Conservation (phyloP, 2,888 invertebrate species). For the Habroteleia sp. region DNA sequence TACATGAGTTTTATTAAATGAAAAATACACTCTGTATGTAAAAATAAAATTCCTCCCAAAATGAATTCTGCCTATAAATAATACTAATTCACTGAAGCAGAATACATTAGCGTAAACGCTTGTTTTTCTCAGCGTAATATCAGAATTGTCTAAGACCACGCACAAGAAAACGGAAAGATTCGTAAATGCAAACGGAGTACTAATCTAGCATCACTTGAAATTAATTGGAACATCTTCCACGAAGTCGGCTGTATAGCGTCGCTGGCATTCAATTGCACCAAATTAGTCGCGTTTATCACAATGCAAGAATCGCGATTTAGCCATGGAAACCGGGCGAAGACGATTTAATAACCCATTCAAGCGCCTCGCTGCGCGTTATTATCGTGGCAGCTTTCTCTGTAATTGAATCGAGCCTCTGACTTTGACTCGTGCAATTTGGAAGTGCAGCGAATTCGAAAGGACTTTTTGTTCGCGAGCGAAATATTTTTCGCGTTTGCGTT, state of each 20-base stretch:
- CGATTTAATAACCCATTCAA: conserved; percentile 5
- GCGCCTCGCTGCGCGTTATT: background rate
- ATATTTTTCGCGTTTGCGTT: background rate
- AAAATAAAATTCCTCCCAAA: too few relatives aligned
- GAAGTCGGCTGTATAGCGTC: conserved; percentile 23
- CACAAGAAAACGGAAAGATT: conserved; percentile 20
- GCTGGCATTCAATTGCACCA: conserved; percentile 24
- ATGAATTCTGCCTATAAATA: too few relatives aligned
- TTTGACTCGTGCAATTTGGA: background rate
- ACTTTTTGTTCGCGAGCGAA: background rate
- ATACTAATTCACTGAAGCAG: too few relatives aligned
- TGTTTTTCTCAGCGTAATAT: too few relatives aligned
- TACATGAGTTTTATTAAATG: too few relatives aligned
- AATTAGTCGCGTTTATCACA: conserved; percentile 31
- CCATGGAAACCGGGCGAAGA: conserved; percentile 8
- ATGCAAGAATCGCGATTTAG: conserved; percentile 24
- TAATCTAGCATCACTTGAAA: conserved; percentile 38
- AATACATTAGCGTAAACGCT: too few relatives aligned
- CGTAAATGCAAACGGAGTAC: conserved; percentile 22
- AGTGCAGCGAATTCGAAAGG: too few relatives aligned
- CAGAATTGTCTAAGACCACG: conserved; percentile 4
- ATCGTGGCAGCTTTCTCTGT: background rate
- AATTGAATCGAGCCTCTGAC: background rate
- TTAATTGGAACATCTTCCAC: conserved; percentile 38
- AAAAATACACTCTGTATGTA: too few relatives aligned